Evolutionary conservation across 2,797 vertebrate genomes (phyloP), one percentile per base, ranked within the genome.

Genomic region (Lindbergichthys nudifrons): DNA sequence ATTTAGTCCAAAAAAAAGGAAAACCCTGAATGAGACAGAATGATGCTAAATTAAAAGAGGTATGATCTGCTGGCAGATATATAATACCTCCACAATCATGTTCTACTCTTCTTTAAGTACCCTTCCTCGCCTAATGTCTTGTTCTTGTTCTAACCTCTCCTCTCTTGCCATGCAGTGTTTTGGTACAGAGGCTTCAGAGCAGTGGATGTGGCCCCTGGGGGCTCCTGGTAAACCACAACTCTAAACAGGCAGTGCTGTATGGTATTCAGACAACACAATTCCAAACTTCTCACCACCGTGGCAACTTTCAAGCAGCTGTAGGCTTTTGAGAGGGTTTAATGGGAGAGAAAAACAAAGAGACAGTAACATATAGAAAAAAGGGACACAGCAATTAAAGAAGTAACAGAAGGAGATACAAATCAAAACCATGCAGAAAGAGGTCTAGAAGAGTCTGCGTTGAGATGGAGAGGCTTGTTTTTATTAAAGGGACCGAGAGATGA

Each of bases 191-290:
- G 83, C 74, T 88, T 71, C 80, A 78, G 67, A 83, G 85, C 84
- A 87, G 86, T 73, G 87, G 88, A 92, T 89, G 89, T 75, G 81
- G 72, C 73, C 88, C 87, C 67, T 78, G 70, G 43, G 77, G 85
- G 73, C 84, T 91, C 86, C 88, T 91, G 82, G 88, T 79, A 84
- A 88, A 91, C 90, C 89, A 63, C 88, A 90, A 90, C 82, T 88
- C 88, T 84, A 87, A 89, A 86, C 87, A 91, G 83, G 79, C 90
- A 82, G 75, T 68, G 70, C 82, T 84, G 86, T 83, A 89, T 80
- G 83, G 89, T 85, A 83, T 83, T 84, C 68, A 77, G 77, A 84
- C 72, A 87, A 80, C 71, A 87, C 70, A 70, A 81, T 70, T 76
- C 79, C 77, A 81, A 87, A 77, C 69, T 73, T 83, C 77, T 86